phyloP scores from a whole-genome alignment of 2,888 invertebrate genomes.

The Acanthosoma haemorrhoidale region DNA sequence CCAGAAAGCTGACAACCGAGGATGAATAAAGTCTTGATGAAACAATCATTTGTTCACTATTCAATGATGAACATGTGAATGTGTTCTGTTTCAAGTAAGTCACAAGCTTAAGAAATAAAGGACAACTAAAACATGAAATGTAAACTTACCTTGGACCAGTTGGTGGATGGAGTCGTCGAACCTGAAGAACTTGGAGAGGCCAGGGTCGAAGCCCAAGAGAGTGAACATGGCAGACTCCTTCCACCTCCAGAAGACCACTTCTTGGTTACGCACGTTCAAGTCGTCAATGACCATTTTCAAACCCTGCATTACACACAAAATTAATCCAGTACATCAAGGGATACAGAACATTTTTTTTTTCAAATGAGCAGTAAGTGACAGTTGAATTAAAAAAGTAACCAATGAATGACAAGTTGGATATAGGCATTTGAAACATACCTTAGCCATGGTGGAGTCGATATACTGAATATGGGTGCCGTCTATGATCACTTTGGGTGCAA shows the following conservation, averaged over 20 bases:
- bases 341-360: background rate
- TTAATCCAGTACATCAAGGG: background rate
- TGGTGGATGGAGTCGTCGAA: conserved; percentile 33
- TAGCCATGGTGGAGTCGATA: conserved; percentile 56
- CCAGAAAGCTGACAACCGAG: too few species aligned
- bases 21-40: too few species aligned
- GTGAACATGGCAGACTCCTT: conserved; percentile 40
- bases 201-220: conserved; percentile 40
- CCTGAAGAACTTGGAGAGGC: conserved; percentile 38
- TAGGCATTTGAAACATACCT: conserved; percentile 16
- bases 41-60: too few species aligned
- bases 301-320: conserved; percentile 47
- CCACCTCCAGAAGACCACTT: conserved; percentile 41
- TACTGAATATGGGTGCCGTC: conserved; percentile 53
- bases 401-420: too few species aligned
- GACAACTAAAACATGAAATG: background rate
- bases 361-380: background rate
- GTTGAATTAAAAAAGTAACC: background rate
- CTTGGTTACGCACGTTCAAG: conserved; percentile 49
- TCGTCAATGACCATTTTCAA: conserved; percentile 53
- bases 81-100: too few species aligned
- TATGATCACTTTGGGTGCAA: conserved; percentile 38
- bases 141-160: conserved; percentile 32
- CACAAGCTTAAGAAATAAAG: too few species aligned
- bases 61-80: too few species aligned